Evolutionary conservation across 1,140 invertebrate species (phyloP).

Genomic region (Drosophila busckii): DNA sequence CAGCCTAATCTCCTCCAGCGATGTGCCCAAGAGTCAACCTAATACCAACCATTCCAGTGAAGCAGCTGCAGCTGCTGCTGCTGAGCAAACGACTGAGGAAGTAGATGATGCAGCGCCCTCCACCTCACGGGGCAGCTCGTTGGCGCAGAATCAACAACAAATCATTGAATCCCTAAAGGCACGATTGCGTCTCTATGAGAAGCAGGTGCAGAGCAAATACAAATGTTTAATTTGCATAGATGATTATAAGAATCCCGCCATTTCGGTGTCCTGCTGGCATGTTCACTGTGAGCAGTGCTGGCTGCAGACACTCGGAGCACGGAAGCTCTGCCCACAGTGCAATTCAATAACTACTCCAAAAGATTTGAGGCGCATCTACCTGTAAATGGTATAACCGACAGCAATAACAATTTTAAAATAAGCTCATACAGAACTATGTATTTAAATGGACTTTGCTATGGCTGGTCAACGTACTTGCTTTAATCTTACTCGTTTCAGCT

Average conservation of each 20-base stretch:
- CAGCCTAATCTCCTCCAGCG: constrained; percentile 54
- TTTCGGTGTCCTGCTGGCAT: constrained; percentile 98
- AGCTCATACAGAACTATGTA: not conserved
- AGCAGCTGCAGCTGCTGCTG: not conserved
- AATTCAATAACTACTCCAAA: constrained; percentile 94
- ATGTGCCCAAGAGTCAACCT: constrained; percentile 26
- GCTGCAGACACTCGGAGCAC: constrained; percentile 92
- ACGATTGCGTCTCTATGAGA: constrained; percentile 85
- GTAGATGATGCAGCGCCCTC: constrained; percentile 12
- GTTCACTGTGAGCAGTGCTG: constrained; percentile 97
- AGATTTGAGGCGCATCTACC: constrained; percentile 92
- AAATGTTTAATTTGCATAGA: constrained; percentile 95
- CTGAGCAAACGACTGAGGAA: constrained; percentile 25
- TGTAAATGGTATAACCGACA: constrained; percentile 81
- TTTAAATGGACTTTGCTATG: not conserved
- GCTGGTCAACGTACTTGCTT: no score
- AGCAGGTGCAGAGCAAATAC: constrained; percentile 75
- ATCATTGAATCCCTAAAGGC: constrained; percentile 87
- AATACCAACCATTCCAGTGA: constrained; percentile 18
- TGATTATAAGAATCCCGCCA: constrained; percentile 91
- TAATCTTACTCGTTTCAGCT: constrained; percentile 25
- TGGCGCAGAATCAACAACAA: constrained; percentile 79
- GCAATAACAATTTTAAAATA: constrained; percentile 20
- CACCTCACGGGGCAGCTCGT: constrained; percentile 34
- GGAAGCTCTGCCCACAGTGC: constrained; percentile 96